phyloP scores from a whole-genome alignment of 1,140 invertebrate species.

The Pseudobourletiella spinata region DNA sequence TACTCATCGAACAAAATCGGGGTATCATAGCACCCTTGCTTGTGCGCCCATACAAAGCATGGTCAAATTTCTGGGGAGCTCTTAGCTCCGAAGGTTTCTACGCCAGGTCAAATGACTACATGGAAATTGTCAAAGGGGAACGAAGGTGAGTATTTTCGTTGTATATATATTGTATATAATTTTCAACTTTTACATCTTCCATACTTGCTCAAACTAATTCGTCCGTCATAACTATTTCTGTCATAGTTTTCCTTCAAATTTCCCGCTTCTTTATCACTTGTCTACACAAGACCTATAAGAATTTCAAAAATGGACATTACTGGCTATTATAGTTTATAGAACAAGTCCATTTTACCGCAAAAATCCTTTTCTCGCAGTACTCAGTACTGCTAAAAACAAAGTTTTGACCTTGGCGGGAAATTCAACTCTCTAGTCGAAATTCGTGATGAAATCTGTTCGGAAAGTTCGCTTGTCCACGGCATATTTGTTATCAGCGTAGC shows the following conservation, averaged over 20 bases:
- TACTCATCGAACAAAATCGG: conserved; percentile 67
- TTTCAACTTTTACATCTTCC: neutral
- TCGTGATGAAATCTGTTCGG: conserved; percentile 84
- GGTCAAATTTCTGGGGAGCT: conserved; percentile 99
- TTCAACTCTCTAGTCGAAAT: conserved; percentile 68
- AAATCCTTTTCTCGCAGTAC: too few relatives aligned
- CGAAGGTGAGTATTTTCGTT: conserved; percentile 56
- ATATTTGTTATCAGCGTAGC: conserved; percentile 86
- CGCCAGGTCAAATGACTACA: conserved; percentile 87
- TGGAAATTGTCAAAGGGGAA: conserved; percentile 81
- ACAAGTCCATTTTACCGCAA: too few relatives aligned
- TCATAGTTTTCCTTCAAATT: neutral
- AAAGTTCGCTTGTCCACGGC: conserved; percentile 19
- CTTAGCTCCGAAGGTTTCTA: conserved; percentile 83
- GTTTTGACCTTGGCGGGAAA: neutral
- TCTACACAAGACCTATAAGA: too few relatives aligned
- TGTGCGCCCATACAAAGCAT: conserved; percentile 67
- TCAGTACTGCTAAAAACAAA: neutral
- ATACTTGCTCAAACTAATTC: neutral
- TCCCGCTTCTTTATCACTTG: neutral
- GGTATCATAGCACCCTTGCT: conserved; percentile 81
- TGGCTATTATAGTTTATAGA: too few relatives aligned
- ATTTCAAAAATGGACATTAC: too few relatives aligned
- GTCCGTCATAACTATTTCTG: neutral
- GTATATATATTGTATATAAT: neutral